A percentile compares a stretch with the other conserved stretches of the same genome.
These are phyloP conservation scores for Dendrocincla fuliginosa DNA, from an alignment of 2,797 vertebrate genomes.

Conservation along the genomic window DNA sequence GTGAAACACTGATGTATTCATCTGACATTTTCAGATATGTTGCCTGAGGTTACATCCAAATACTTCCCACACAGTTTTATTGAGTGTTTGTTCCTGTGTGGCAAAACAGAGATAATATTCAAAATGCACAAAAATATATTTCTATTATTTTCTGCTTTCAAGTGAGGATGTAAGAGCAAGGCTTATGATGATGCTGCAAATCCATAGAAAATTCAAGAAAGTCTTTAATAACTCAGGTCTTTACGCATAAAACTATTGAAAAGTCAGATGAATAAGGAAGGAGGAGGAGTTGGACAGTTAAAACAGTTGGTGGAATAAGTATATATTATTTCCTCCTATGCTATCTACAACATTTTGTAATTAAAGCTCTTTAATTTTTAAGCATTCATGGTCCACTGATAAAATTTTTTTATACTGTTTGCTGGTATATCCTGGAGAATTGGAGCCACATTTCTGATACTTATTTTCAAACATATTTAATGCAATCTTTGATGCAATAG, in stretches of 20 bases:
- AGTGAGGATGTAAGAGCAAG: not conserved
- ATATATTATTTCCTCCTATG: not conserved
- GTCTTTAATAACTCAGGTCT: not conserved
- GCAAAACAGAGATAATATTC: not conserved
- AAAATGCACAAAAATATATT: not conserved
- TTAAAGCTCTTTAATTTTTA: not conserved
- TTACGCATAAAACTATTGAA: not conserved
- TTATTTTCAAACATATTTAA: not conserved
- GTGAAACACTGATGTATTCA: constrained; percentile 6
- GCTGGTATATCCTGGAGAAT: not conserved
- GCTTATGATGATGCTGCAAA: not conserved
- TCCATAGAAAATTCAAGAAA: not conserved
- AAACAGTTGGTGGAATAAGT: not conserved
- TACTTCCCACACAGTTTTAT: not conserved
- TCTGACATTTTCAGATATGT: constrained; percentile 43
- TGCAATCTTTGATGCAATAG: not conserved
- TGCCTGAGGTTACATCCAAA: constrained; percentile 14
- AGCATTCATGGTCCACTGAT: not conserved
- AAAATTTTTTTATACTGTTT: not conserved
- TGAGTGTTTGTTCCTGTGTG: not conserved
- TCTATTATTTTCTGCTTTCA: constrained; percentile 11
- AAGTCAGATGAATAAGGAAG: not conserved
- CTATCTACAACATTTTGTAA: not conserved
- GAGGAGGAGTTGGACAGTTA: not conserved
- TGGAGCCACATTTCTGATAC: not conserved